Base-by-base conservation (phyloP, 2,113 vertebrate genomes). In the Calypte anna region DNA sequence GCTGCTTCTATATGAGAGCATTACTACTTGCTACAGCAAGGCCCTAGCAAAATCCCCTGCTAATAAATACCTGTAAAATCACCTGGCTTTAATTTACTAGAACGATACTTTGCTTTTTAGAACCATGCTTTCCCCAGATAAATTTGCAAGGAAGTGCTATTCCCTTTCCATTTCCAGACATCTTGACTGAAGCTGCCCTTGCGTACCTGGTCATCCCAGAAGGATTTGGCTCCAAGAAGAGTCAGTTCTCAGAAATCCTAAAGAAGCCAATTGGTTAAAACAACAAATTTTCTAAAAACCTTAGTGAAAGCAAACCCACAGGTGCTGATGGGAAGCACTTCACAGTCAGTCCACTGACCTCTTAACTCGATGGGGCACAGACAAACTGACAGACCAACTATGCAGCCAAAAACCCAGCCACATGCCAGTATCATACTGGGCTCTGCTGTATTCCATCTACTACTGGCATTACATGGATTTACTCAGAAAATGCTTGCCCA, bases 21-120 rank as follows among this genome's bases (percentile, higher is more conserved):
- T 13, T 46, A 8, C 20, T 28, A 48, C 20, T 46, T 51, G 10
- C 14, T 69, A 27, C 0, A 0, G 24, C 33, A 79, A 80, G 59
- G 14, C 48, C 10, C n/a, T 67, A 54, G 74, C 9, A 83, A 82
- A 76, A 68, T 25, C 48, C 69, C 64, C 28, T 53, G 36, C 24
- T 58, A 20, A 9, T 40, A 63, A 50, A 83, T 73, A 69, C 9
- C 36, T 16, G 4, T 53, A 77, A 63, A 55, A 55, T 53, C 63
- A 82, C 6, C 36, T 24, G 44, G 25, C 21, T 64, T 9, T 77
- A 22, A 66, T 54, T 79, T 59, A 64, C 19, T 30, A 46, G 4
- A 28, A 9, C 6, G 25, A 59, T 9, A 20, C 9, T 61, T 82
- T 2, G 3, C 33, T 46, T 85, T 90, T 74, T 51, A 74, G 12